Percentiles rank a stretch among this genome's conserved stretches.
Conservation (phyloP, 2,888 invertebrate genomes). For the Mimumesa dahlbomi region DNA sequence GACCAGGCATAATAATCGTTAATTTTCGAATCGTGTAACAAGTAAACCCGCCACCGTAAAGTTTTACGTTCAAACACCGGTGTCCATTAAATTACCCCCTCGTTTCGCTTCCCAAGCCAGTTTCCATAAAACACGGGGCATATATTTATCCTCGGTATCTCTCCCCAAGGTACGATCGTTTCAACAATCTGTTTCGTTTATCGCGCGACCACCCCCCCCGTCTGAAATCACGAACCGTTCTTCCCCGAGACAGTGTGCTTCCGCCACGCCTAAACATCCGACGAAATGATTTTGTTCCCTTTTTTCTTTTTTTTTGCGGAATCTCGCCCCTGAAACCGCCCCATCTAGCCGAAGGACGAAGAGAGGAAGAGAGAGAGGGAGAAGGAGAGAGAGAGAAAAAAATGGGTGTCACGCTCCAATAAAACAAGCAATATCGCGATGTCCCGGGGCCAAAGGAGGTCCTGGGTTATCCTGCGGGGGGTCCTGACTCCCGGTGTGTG, state of each 20-base stretch:
- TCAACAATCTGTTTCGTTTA: slow-evolving; percentile 63
- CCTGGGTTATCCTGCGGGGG: slow-evolving; percentile 64
- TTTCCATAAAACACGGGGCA: slow-evolving; percentile 58
- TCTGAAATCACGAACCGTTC: slow-evolving; percentile 24
- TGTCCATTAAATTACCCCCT: slow-evolving; percentile 50
- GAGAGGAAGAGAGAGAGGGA: slow-evolving; percentile 23
- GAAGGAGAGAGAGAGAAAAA: slow-evolving; percentile 65
- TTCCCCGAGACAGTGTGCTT: slow-evolving; percentile 23
- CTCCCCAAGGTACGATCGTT: slow-evolving; percentile 49
- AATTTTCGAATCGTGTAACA: slow-evolving; percentile 3
- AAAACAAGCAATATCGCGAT: slow-evolving; percentile 79
- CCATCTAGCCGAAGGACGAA: neutral
- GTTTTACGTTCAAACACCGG: slow-evolving; percentile 27
- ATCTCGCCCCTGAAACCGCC: slow-evolving; percentile 29
- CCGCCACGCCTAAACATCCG: slow-evolving; percentile 59
- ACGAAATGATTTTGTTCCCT: slow-evolving; percentile 51
- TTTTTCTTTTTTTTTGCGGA: slow-evolving; percentile 16
- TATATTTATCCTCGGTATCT: slow-evolving; percentile 50
- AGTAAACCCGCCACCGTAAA: slow-evolving; percentile 24
- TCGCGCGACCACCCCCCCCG: slow-evolving; percentile 35
- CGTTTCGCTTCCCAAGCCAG: slow-evolving; percentile 21
- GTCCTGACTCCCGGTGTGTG: slow-evolving; percentile 54
- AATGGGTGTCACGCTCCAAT: slow-evolving; percentile 78
- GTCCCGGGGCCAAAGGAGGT: slow-evolving; percentile 74
- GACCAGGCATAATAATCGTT: too few relatives aligned